Percentiles rank a stretch among this genome's conserved stretches.
Conservation (phyloP, 2,888 invertebrate genomes). For the Heliconius sara region DNA sequence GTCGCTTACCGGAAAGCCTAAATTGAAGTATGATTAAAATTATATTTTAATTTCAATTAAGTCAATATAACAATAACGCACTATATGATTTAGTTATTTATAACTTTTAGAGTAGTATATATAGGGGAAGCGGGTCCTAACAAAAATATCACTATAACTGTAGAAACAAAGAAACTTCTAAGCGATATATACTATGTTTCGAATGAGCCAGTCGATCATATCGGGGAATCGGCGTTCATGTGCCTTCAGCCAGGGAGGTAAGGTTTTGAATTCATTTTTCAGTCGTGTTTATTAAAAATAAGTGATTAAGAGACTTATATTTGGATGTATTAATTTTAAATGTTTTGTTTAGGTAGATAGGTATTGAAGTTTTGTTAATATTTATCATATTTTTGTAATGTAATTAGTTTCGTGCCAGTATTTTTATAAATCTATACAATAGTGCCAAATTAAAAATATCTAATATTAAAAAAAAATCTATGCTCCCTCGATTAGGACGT, state of each 20-base stretch:
- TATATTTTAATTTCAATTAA: slow-evolving; percentile 11
- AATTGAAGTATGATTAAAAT: slow-evolving; percentile 78
- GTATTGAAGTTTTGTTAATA: no score
- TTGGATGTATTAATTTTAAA: no score
- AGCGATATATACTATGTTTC: slow-evolving; percentile 84
- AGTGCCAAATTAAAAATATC: no score
- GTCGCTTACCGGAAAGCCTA: slow-evolving; percentile 85
- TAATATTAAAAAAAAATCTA: no score
- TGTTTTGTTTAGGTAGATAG: no score
- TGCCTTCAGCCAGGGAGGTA: slow-evolving; percentile 85
- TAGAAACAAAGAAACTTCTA: slow-evolving; percentile 73
- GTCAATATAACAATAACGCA: background rate
- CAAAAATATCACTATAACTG: slow-evolving; percentile 72
- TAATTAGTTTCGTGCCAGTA: no score
- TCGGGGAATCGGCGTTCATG: slow-evolving; percentile 85
- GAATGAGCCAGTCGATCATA: slow-evolving; percentile 68
- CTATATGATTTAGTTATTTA: background rate
- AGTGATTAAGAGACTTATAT: no score
- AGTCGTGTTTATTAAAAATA: background rate
- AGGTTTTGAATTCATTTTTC: slow-evolving; percentile 41
- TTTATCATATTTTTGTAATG: no score
- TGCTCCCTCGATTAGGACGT: no score
- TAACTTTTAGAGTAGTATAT: slow-evolving; percentile 69
- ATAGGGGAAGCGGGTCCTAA: slow-evolving; percentile 73
- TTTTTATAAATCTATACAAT: no score